These are phyloP conservation scores for Mormoops blainvillei DNA, from an alignment of 2,113 vertebrate genomes.

Conservation along the genomic window DNA sequence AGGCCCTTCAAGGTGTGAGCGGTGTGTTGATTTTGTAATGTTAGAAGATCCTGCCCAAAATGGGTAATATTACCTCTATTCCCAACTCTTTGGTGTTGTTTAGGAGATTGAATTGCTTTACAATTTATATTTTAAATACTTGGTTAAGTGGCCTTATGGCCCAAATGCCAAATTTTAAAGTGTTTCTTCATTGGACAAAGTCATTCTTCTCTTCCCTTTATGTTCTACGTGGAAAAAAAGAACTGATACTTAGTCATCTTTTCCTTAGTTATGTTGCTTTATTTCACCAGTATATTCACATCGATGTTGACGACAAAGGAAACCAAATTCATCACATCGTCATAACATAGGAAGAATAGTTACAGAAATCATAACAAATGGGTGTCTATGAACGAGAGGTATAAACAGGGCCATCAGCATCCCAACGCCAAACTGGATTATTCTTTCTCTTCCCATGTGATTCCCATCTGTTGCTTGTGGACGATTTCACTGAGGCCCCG, in stretches of 20 bases:
- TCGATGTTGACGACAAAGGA: background rate
- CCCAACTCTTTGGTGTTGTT: background rate
- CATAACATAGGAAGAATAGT: background rate
- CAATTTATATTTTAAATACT: background rate
- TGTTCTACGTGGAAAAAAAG: background rate
- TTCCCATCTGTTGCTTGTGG: slow-evolving; percentile 71
- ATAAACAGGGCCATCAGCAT: slow-evolving; percentile 47
- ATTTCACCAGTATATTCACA: background rate
- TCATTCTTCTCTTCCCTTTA: background rate
- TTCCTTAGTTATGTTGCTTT: background rate
- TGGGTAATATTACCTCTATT: background rate
- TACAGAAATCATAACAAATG: background rate
- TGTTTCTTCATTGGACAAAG: background rate
- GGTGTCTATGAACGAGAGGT: background rate
- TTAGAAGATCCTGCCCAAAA: background rate
- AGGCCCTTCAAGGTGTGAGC: background rate
- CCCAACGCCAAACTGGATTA: slow-evolving; percentile 70
- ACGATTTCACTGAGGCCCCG: slow-evolving; percentile 58
- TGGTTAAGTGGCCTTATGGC: background rate
- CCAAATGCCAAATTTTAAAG: background rate
- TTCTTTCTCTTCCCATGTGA: slow-evolving; percentile 75
- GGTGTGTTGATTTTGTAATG: background rate
- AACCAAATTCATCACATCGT: background rate
- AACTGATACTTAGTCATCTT: background rate
- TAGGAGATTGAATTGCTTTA: background rate